Evolutionary conservation across 2,888 invertebrate genomes (phyloP), one percentile per base, ranked within the genome.

Genomic region (Troilus luridus): DNA sequence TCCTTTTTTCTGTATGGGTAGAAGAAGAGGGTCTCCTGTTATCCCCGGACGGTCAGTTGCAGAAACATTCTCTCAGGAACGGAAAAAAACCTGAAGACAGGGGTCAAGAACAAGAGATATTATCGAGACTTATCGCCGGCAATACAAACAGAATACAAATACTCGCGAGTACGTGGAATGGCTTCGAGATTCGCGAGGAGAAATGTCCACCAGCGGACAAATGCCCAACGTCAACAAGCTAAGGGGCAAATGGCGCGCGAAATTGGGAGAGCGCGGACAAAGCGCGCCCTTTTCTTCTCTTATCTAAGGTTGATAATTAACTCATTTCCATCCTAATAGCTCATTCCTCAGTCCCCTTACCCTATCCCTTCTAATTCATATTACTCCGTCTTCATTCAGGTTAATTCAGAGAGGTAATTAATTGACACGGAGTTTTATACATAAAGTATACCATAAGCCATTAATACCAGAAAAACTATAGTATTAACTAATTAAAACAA

Each of bases 201-300:
- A 56, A 85, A 85, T 85, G 81, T 19, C 54, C 81, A 85, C 10
- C 6, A 10, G 27, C 7, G 81, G 81, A 85, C 81, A 85, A 85
- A 85, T 85, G 81, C 81, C 81, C 8, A 56, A 85, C 81, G 81
- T 85, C 81, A 85, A 85, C 81, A 85, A 56, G 9, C 27, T 19
- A 19, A 56, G 12, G 21, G n/a, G 81, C 21, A 89, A 89, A 89
- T 89, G 89, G 89, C 64, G 67, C 89, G 89, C 24, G 89, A 89
- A 89, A 89, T 89, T 89, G 89, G 89, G 41, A 54, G 14, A 54
- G 14, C 81, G 8, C 1, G 62, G 54, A 67, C n/a, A 67, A 67
- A 89, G 64, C 89, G 62, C 64, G 59, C 89, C 89, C 12, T 56
- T 41, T 27, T 67, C 54, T 19, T n/a, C 62, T 19, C 88, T 60